Base-by-base conservation (phyloP, 2,113 vertebrate genomes). In the Seriola quinqueradiata region DNA sequence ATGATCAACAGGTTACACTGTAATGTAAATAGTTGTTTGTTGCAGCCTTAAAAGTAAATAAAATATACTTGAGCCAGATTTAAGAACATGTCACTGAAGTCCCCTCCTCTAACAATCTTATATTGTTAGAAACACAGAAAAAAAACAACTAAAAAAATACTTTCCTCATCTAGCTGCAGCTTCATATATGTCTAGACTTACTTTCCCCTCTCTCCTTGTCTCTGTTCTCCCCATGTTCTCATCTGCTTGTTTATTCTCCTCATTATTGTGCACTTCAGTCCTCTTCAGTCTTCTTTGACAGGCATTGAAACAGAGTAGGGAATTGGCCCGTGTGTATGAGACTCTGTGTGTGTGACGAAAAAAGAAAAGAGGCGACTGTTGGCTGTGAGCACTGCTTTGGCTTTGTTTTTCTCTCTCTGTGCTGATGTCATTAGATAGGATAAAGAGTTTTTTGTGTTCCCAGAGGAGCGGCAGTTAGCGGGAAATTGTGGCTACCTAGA, bases 351-450 rank as follows among this genome's bases (percentile, higher is more conserved):
- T 60, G 65, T 52, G 69, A 69, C 57, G 54, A 50, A 71, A 77
- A 84, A 78, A 70, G 57, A 72, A 85, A 75, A 83, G 83, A 85
- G 92, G 86, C 77, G 16, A 89, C 79, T 88, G 90, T 90, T 90
- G 90, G 89, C 90, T 79, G 66, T 55, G 75, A 85, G 83, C 80
- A 40, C 85, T 89, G 85, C 82, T 61, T 72, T n/a, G 54, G 55
- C 85, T 92, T 91, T 92, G 87, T 93, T 82, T 89, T 73, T 73
- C 72, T 76, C 69, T 42, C 66, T 13, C 77, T 44, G 59, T 52
- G 78, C 89, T 92, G 90, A 93, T 91, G 92, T 92, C 91, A 92
- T 89, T 70, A 82, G 85, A 85, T 60, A 32, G 90, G 70, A 91
- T 84, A 92, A 90, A 89, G 83, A 75, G 74, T 72, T 80, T 87